Evolutionary conservation across 2,888 invertebrate genomes (phyloP).

Genomic region (Drosophila nr. fundita): DNA sequence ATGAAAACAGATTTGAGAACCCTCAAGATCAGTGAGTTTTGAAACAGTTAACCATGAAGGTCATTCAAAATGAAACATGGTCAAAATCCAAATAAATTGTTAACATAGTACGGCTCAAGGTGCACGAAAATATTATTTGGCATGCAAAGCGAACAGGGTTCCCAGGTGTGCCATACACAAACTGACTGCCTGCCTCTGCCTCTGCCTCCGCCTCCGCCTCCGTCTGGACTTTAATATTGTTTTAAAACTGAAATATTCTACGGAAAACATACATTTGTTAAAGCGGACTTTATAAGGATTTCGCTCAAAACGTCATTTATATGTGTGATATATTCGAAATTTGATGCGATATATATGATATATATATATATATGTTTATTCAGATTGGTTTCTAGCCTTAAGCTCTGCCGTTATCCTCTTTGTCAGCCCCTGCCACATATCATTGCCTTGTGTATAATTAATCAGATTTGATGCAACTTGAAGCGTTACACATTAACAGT

Average conservation of each 20-base stretch:
- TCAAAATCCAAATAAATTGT: neutral
- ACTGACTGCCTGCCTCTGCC: neutral
- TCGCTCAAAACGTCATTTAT: neutral
- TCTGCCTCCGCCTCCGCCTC: neutral
- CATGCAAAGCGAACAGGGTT: neutral
- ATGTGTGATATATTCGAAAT: neutral
- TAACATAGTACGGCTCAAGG: neutral
- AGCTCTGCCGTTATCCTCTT: neutral
- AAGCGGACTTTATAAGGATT: conserved; percentile 1
- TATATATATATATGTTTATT: neutral
- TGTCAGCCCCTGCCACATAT: conserved; percentile 18
- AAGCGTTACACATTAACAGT: conserved; percentile 39
- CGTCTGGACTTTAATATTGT: conserved; percentile 13
- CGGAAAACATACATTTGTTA: neutral
- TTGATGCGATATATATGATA: too few relatives aligned
- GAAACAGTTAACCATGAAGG: neutral
- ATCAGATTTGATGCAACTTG: conserved; percentile 60
- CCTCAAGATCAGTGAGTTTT: neutral
- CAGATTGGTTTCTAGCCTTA: neutral
- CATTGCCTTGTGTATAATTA: conserved; percentile 59
- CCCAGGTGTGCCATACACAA: neutral
- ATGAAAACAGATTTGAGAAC: neutral
- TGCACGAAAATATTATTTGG: too few relatives aligned
- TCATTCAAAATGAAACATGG: neutral
- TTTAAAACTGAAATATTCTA: conserved; percentile 10